Base-by-base conservation (phyloP, 2,888 invertebrate genomes). In the Rhingia rostrata region DNA sequence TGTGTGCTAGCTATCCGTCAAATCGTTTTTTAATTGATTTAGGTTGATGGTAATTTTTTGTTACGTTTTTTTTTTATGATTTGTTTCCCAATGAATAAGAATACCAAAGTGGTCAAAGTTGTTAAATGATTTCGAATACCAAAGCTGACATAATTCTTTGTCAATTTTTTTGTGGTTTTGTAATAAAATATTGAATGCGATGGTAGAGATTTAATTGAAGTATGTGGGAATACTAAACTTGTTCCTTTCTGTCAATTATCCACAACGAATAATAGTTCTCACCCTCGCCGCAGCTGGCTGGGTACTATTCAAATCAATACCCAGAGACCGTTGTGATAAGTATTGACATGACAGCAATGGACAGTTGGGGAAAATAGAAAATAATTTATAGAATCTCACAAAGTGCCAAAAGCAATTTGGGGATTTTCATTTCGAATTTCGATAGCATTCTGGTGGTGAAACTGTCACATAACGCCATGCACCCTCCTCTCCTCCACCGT, bases 401-500 rank as follows among this genome's bases (percentile, higher is more conserved):
- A 80, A 84, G 84, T 84, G 84, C 80, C 84, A 84, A 70, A 75
- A 80, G 84, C 84, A 80, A 84, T 84, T 84, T 80, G 37, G 80
- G 49, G 73, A 74, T 69, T 84, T 80, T 84, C 84, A 80, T 84
- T 80, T 84, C 49, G 74, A 66, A 80, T 84, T 79, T 80, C 80
- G 74, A 80, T 66, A 84, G 60, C 22, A 49, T 22, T 2, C 43
- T 69, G 53, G 64, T 66, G 74, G 74, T 66, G 84, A 84, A 80
- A 75, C 69, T 80, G 84, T 80, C 84, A 75, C 80, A 80, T 70
- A 74, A 70, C 84, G 22, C 22, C 22, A 22, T 22, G 22, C 22
- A 84, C 64, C 60, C 64, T 47, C 39, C 32, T 1, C 14, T 6
- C 33, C 45, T 45, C 72, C 41, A 39, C 14, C 30, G 30, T 5